Base-by-base conservation (phyloP, 2,113 vertebrate genomes). In the Sclerurus mexicanus region DNA sequence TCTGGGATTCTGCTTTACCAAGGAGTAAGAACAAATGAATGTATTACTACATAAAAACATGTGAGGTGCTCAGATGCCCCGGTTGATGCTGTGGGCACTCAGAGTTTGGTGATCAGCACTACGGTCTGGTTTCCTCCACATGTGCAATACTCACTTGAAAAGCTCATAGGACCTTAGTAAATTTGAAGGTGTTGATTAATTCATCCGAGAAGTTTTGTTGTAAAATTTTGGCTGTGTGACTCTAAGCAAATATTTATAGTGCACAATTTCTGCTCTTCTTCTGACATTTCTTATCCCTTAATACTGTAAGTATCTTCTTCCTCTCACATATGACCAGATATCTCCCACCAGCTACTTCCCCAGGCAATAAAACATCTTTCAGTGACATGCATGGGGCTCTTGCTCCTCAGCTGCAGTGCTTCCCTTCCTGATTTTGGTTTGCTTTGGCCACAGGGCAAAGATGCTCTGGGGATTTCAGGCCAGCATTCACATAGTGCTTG, bases 341-440 rank as follows among this genome's bases (percentile, higher is more conserved):
- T 31, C 30, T 90, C 53, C 53, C 72, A 64, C 19, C 49, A 55
- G 40, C 49, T 40, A 1, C n/a, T 25, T 42, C 75, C 33, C 71
- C 50, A 49, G 15, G 18, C 8, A 39, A 47, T 25, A 10, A 75
- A 85, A 12, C 12, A 6, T 12, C 42, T 91, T 42, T 21, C 17
- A 7, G 7, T 18, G 25, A 9, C 21, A 18, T 1, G 1, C 19
- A 31, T 0, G 0, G 6, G 39, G 50, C 23, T 62, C 3, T 1
- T 5, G 1, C 13, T 42, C 31, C 78, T 60, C 75, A 75, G n/a
- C 60, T 75, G 71, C 47, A 79, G 7, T 4, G n/a, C 28, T 90
- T 59, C 25, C 52, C 47, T 62, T 39, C 42, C 47, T 2, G 1
- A 0, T 25, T 44, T 37, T 10, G 15, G 25, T 49, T 95, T 53